A percentile compares a stretch with the other conserved stretches of the same genome.
These are phyloP conservation scores for Anoplophora glabripennis DNA, from an alignment of 1,140 invertebrate species.

Conservation along the genomic window DNA sequence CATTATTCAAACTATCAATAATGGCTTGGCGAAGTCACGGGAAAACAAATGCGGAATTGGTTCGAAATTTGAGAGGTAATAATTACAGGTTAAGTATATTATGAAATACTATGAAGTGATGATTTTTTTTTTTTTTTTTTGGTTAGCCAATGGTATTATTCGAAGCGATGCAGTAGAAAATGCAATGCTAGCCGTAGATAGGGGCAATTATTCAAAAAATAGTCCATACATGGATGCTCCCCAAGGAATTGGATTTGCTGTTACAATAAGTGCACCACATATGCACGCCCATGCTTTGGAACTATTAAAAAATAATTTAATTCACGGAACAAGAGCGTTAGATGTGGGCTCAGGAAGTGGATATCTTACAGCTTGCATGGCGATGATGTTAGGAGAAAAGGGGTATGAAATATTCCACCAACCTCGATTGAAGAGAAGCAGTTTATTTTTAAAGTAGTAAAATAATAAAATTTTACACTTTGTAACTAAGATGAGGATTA, in stretches of 20 bases:
- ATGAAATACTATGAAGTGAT: conserved; percentile 13
- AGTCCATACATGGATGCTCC: conserved; percentile 89
- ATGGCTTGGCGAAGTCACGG: conserved; percentile 84
- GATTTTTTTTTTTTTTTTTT: conserved; percentile 43
- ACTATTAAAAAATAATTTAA: conserved; percentile 77
- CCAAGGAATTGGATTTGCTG: conserved; percentile 83
- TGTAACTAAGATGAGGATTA: no score
- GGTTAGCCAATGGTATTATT: conserved; percentile 84
- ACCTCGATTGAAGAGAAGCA: no score
- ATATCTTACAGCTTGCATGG: conserved; percentile 95
- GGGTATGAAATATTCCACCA: no score
- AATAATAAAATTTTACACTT: no score
- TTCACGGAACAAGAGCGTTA: conserved; percentile 74
- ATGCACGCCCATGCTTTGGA: conserved; percentile 98
- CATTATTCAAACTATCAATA: no score
- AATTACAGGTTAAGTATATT: conserved; percentile 15
- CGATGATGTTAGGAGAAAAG: conserved; percentile 74
- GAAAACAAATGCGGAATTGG: conserved; percentile 77
- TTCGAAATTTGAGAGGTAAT: conserved; percentile 78
- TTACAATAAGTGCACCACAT: conserved; percentile 96
- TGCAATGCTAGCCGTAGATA: conserved; percentile 83
- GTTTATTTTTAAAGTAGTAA: no score
- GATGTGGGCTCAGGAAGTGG: conserved; percentile 97
- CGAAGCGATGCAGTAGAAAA: conserved; percentile 72
- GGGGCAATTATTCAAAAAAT: conserved; percentile 72